Conservation (phyloP, 2,888 invertebrate genomes). For the Orthosia cruda region DNA sequence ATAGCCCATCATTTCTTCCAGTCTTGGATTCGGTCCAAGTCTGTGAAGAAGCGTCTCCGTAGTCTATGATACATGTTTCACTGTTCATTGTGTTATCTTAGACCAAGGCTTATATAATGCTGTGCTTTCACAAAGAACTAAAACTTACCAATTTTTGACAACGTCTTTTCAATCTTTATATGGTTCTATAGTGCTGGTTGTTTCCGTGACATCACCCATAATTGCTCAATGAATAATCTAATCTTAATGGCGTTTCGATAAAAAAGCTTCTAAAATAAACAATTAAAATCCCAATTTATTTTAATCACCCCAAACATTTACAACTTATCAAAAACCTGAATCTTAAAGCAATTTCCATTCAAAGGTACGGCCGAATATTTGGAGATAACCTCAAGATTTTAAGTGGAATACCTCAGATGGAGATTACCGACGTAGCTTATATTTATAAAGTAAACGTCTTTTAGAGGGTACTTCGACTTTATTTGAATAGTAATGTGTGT, state of each 20-base stretch:
- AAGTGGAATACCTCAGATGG: slow-evolving; percentile 37
- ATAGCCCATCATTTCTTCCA: background rate
- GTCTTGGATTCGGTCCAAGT: background rate
- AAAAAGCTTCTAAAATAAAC: background rate
- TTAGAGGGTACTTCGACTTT: slow-evolving; percentile 9
- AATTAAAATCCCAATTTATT: background rate
- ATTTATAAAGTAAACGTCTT: slow-evolving; percentile 44
- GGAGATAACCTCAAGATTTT: slow-evolving; percentile 44
- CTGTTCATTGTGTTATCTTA: background rate
- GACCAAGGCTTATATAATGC: too few species aligned
- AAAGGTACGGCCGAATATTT: slow-evolving; percentile 25
- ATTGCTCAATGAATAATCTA: too few species aligned
- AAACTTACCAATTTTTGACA: too few species aligned
- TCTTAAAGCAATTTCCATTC: slow-evolving; percentile 25
- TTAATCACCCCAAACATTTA: background rate
- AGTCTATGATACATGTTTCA: background rate
- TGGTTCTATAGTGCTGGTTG: too few species aligned
- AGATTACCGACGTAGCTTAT: slow-evolving; percentile 39
- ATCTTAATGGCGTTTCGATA: too few species aligned
- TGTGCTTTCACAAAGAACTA: too few species aligned
- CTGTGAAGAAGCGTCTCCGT: background rate
- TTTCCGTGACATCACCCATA: too few species aligned
- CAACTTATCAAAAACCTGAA: slow-evolving; percentile 25
- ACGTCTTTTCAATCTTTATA: too few species aligned
- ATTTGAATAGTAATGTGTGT: slow-evolving; percentile 46